Percentiles rank a stretch among this genome's conserved stretches.
Evolutionary conservation across 1,140 invertebrate genomes (phyloP).

Genomic region (Solenopsis invicta): DNA sequence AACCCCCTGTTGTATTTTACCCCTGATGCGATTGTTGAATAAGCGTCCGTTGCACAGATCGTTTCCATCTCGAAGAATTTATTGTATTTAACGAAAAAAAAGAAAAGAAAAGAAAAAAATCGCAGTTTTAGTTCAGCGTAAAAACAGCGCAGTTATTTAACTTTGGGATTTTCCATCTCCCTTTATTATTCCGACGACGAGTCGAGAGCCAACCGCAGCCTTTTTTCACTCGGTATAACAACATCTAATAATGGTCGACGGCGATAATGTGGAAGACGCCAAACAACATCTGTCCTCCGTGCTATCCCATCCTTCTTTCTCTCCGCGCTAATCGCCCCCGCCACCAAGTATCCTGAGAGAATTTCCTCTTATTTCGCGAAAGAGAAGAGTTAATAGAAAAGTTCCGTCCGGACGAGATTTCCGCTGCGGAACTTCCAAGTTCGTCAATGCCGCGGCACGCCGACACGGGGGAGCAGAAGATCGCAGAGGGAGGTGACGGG

Average conservation of each 20-base stretch:
- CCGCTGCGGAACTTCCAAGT: conserved; percentile 37
- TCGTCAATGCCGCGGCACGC: conserved; percentile 45
- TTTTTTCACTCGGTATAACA: conserved; percentile 24
- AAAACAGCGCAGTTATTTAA: not conserved
- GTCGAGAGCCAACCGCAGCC: not conserved
- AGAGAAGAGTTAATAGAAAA: conserved; percentile 41
- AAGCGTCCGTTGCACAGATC: not conserved
- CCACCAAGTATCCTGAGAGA: not conserved
- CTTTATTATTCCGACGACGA: conserved; percentile 21
- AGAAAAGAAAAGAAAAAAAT: not conserved
- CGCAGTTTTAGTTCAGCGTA: not conserved
- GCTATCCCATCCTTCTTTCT: too few species aligned
- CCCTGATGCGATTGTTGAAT: not conserved
- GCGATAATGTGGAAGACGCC: not conserved
- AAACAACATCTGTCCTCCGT: not conserved
- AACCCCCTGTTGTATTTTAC: not conserved
- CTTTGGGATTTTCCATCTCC: not conserved
- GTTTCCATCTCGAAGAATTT: not conserved
- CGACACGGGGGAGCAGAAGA: not conserved
- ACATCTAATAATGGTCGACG: conserved; percentile 35
- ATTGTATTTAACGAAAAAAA: not conserved
- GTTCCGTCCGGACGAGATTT: conserved; percentile 47
- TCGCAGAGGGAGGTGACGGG: not conserved
- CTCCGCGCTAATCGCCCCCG: conserved; percentile 13
- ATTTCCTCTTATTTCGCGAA: conserved; percentile 25